Evolutionary conservation across 2,888 invertebrate species (phyloP).

Genomic region (Chymomyza caudatula): DNA sequence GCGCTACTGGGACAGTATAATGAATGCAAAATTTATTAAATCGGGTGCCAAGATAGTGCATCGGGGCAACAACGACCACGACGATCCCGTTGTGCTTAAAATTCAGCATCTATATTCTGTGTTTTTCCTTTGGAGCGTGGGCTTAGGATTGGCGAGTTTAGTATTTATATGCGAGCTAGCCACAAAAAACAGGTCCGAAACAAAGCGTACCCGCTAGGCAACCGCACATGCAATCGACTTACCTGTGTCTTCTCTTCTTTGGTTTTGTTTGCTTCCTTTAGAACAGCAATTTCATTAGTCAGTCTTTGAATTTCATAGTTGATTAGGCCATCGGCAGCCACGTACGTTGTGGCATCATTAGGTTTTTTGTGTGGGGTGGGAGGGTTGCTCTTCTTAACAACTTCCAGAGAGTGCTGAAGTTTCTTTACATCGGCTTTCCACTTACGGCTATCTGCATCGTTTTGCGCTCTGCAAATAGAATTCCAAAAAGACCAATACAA

Average conservation of each 20-base stretch:
- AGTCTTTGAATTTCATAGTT: constrained; percentile 77
- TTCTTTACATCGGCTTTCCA: constrained; percentile 82
- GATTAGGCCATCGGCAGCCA: constrained; percentile 62
- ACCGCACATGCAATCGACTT: constrained; percentile 42
- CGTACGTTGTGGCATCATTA: constrained; percentile 43
- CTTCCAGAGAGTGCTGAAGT: constrained; percentile 81
- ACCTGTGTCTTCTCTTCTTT: constrained; percentile 85
- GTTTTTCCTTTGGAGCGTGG: constrained; percentile 24
- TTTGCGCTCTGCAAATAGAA: constrained; percentile 78
- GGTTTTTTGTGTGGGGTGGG: constrained; percentile 39
- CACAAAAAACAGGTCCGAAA: constrained; percentile 38
- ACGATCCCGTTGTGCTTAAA: constrained; percentile 67
- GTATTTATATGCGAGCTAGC: constrained; percentile 61
- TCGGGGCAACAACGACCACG: constrained; percentile 33
- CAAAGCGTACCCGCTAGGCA: constrained; percentile 31
- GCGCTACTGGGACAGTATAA: constrained; percentile 74
- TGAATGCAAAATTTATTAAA: constrained; percentile 63
- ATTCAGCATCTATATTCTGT: constrained; percentile 74
- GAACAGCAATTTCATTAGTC: constrained; percentile 81
- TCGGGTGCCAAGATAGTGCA: constrained; percentile 54
- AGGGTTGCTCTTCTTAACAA: constrained; percentile 71
- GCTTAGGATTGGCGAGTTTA: constrained; percentile 43
- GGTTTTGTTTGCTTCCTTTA: constrained; percentile 82
- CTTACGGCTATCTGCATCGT: constrained; percentile 81
- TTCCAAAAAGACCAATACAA: background rate